A percentile compares a stretch with the other conserved stretches of the same genome.
Evolutionary conservation across 2,888 invertebrate genomes (phyloP).

Genomic region (Drosophila sordidula): DNA sequence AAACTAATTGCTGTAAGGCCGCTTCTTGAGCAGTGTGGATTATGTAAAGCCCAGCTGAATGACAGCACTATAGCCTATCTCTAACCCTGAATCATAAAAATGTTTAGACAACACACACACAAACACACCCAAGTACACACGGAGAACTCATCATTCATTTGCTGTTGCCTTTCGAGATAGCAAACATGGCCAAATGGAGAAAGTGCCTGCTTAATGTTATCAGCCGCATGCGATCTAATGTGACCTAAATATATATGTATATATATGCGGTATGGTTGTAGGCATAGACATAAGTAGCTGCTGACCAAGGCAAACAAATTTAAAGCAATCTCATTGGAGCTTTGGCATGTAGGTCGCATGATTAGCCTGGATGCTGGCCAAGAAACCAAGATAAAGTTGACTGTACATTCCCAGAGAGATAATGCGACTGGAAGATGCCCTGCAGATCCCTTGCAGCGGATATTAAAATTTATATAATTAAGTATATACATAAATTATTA

Average conservation of each 20-base stretch:
- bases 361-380: conserved; percentile 37
- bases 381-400: conserved; percentile 7
- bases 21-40: conserved; percentile 63
- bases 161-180: conserved; percentile 43
- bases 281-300: conserved; percentile 23
- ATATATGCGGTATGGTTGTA: conserved; percentile 3
- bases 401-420: too few species aligned
- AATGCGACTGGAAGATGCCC: not conserved
- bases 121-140: conserved; percentile 1
- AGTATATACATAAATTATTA: too few species aligned
- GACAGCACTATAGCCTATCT: conserved; percentile 61
- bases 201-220: conserved; percentile 72
- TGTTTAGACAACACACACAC: conserved; percentile 65
- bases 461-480: too few species aligned
- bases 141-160: conserved; percentile 68
- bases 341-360: conserved; percentile 41
- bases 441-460: too few species aligned
- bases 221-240: conserved; percentile 63
- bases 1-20: conserved; percentile 76
- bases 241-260: conserved; percentile 65
- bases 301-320: conserved; percentile 62
- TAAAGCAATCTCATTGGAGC: conserved; percentile 51
- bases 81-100: conserved; percentile 77
- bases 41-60: conserved; percentile 69
- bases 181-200: conserved; percentile 65